These are phyloP conservation scores for Drosophila pseudoobscura DNA, from an alignment of 1,140 invertebrate species.

Conservation along the genomic window DNA sequence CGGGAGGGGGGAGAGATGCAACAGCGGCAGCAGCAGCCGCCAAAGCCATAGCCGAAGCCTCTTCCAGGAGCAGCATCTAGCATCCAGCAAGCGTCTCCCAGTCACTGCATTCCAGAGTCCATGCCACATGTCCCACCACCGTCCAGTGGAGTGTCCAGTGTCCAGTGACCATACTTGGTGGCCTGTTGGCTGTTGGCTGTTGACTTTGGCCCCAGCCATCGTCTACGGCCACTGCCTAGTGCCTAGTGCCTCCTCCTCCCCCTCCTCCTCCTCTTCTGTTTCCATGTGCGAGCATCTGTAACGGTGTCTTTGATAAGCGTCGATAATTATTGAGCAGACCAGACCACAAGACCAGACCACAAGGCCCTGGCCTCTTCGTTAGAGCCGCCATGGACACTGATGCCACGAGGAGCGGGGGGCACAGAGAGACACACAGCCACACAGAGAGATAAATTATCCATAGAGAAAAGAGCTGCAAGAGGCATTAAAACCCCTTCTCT, in stretches of 20 bases:
- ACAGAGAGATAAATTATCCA: conserved; percentile 7
- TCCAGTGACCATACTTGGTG: conserved; percentile 69
- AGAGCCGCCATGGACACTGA: conserved; percentile 36
- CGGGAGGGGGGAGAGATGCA: neutral
- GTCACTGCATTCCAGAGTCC: conserved; percentile 29
- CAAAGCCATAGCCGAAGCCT: conserved; percentile 1
- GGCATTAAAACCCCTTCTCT: too few relatives aligned
- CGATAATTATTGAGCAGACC: conserved; percentile 76
- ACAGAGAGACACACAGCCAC: neutral
- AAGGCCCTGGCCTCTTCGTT: conserved; percentile 46
- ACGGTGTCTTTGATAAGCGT: conserved; percentile 81
- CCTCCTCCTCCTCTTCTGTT: conserved; percentile 10
- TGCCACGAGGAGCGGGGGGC: neutral
- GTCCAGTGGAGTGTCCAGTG: neutral
- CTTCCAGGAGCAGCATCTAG: conserved; percentile 29
- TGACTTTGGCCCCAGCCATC: conserved; percentile 27
- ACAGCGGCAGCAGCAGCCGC: conserved; percentile 11
- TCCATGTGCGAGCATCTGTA: conserved; percentile 76
- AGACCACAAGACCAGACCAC: conserved; percentile 23
- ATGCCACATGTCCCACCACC: conserved; percentile 34
- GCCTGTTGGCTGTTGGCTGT: conserved; percentile 21
- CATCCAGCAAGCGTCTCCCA: too few relatives aligned
- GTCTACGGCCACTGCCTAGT: conserved; percentile 7
- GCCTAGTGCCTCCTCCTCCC: neutral
- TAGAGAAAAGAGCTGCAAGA: too few relatives aligned